Evolutionary conservation across 1,140 invertebrate genomes (phyloP).

Genomic region (Aethina tumida): DNA sequence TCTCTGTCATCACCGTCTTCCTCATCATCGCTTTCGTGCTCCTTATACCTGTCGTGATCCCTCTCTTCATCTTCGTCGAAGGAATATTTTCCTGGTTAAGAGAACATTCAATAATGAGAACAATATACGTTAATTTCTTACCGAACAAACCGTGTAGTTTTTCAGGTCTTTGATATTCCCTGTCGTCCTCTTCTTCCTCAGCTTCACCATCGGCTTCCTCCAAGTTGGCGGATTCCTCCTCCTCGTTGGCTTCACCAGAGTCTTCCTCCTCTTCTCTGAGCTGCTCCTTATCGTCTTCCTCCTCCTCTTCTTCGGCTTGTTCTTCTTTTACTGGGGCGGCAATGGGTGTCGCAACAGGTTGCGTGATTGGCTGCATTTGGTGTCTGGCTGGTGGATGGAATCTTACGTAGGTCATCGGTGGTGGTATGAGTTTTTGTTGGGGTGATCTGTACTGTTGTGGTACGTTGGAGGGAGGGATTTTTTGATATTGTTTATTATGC

Average conservation of each 20-base stretch:
- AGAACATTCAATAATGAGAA: too few relatives aligned
- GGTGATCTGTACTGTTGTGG: slow-evolving; percentile 2
- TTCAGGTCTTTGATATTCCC: too few relatives aligned
- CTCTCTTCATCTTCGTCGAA: too few relatives aligned
- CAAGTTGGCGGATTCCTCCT: slow-evolving; percentile 3
- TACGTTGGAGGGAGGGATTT: slow-evolving; percentile 1
- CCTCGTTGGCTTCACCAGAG: slow-evolving; percentile 5
- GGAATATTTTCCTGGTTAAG: too few relatives aligned
- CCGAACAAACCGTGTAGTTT: too few relatives aligned
- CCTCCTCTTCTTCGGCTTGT: slow-evolving; percentile 9
- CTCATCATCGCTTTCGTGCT: too few relatives aligned
- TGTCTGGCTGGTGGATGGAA: slow-evolving; percentile 17
- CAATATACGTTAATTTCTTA: too few relatives aligned
- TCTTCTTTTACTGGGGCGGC: neutral
- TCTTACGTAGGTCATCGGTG: slow-evolving; percentile 8
- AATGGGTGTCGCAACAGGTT: slow-evolving; percentile 6
- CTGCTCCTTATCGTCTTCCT: slow-evolving; percentile 10
- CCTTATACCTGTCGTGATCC: too few relatives aligned
- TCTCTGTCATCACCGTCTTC: slow-evolving; percentile 17
- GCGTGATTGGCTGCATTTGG: slow-evolving; percentile 14
- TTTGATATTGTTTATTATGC: neutral
- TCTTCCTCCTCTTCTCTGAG: slow-evolving; percentile 10
- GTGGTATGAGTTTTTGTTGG: slow-evolving; percentile 13
- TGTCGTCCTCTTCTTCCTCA: slow-evolving; percentile 10
- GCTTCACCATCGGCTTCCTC: slow-evolving; percentile 11